These are phyloP conservation scores for Octomys mimax DNA, from an alignment of 2,797 vertebrate genomes.

Conservation along the genomic window DNA sequence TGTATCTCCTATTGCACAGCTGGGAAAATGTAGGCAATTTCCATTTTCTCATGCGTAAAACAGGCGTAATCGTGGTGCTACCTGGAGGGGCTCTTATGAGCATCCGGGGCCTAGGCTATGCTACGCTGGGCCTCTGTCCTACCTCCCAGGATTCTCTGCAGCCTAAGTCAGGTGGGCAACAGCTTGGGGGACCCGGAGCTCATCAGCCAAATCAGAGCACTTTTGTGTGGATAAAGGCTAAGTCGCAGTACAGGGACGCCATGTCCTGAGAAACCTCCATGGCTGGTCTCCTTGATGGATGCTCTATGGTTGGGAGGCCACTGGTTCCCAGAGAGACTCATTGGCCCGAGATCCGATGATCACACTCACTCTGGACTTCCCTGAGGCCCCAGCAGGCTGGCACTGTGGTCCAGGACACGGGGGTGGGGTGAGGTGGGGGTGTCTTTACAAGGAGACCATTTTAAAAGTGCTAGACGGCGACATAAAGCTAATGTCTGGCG, in stretches of 20 bases:
- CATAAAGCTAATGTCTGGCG: conserved; percentile 54
- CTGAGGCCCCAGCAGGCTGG: not conserved
- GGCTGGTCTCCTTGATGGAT: not conserved
- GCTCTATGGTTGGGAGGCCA: not conserved
- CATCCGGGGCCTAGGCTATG: too few relatives aligned
- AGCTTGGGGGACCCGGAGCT: not conserved
- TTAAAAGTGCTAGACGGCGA: not conserved
- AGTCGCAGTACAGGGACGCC: not conserved
- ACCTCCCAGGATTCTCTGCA: not conserved
- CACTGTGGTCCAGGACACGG: not conserved
- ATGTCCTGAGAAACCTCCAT: not conserved
- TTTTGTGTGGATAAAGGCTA: conserved; percentile 21
- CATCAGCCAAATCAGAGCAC: not conserved
- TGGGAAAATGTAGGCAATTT: not conserved
- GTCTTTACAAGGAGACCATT: conserved; percentile 28
- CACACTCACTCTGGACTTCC: not conserved
- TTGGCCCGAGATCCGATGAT: not conserved
- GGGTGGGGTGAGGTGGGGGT: not conserved
- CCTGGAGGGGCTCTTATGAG: not conserved
- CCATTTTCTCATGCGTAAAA: not conserved
- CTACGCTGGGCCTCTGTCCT: not conserved
- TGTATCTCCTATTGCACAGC: not conserved
- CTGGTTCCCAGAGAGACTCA: not conserved
- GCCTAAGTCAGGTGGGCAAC: not conserved
- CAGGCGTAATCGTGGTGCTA: not conserved